Percentiles rank a stretch among this genome's conserved stretches.
phyloP scores from a whole-genome alignment of 2,888 invertebrate genomes.

The Pammene fasciana region DNA sequence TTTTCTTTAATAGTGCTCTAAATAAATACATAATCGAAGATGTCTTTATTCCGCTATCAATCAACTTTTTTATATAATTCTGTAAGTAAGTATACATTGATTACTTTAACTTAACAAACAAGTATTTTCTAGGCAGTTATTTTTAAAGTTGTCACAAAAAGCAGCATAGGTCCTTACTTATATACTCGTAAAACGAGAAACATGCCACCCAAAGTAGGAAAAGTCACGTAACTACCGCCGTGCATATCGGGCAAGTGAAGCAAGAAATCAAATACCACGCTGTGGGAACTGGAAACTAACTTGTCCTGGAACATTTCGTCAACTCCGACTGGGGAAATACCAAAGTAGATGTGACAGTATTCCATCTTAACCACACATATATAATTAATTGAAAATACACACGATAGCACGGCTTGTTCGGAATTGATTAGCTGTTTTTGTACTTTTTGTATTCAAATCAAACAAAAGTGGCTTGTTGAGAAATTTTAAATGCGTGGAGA shows the following conservation, averaged over 20 bases:
- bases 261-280: slow-evolving; percentile 40
- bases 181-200: slow-evolving; percentile 4
- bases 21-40: no score
- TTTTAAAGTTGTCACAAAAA: not conserved
- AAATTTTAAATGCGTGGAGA: not conserved
- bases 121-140: no score
- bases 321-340: slow-evolving; percentile 23
- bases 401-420: no score
- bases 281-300: slow-evolving; percentile 39
- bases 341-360: not conserved
- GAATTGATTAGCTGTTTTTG: no score
- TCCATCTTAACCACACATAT: not conserved
- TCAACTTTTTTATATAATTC: no score
- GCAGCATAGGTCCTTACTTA: not conserved
- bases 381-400: no score
- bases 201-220: slow-evolving; percentile 2
- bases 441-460: no score
- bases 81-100: no score
- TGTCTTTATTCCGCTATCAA: no score
- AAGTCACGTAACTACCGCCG: slow-evolving; percentile 22
- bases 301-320: slow-evolving; percentile 39
- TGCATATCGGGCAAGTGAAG: slow-evolving; percentile 27
- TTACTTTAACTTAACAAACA: no score
- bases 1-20: no score
- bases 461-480: not conserved